These are phyloP conservation scores for Cyprinella venusta DNA, from an alignment of 2,797 vertebrate species.

Conservation along the genomic window DNA sequence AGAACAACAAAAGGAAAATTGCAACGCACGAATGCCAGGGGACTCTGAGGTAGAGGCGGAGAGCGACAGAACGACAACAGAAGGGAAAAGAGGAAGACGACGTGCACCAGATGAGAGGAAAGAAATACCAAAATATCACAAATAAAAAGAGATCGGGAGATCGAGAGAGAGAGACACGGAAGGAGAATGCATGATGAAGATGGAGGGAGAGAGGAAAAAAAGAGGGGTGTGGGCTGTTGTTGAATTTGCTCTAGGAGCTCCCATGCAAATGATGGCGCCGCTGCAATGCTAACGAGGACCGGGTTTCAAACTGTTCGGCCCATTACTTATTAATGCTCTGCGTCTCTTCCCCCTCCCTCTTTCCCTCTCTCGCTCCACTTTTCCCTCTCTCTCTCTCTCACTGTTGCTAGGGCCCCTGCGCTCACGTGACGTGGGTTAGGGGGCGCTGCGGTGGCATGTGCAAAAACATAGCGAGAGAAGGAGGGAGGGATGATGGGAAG, in stretches of 20 bases:
- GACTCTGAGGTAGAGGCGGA: slow-evolving; percentile 2
- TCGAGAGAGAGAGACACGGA: neutral
- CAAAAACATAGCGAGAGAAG: slow-evolving; percentile 31
- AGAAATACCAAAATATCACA: slow-evolving; percentile 53
- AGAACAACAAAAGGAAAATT: slow-evolving; percentile 6
- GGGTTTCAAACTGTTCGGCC: slow-evolving; percentile 82
- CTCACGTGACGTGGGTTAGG: slow-evolving; percentile 81
- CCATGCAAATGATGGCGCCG: slow-evolving; percentile 80
- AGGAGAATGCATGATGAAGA: neutral
- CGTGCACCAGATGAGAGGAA: slow-evolving; percentile 34
- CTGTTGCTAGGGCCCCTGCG: slow-evolving; percentile 81
- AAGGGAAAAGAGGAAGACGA: slow-evolving; percentile 47
- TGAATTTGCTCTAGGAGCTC: slow-evolving; percentile 73
- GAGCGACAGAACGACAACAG: neutral
- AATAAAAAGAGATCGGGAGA: slow-evolving; percentile 58
- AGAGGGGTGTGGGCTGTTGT: slow-evolving; percentile 47
- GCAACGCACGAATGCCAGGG: slow-evolving; percentile 1
- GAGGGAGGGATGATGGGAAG: slow-evolving; percentile 30
- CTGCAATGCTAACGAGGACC: slow-evolving; percentile 80
- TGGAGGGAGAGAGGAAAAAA: neutral
- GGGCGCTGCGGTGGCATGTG: slow-evolving; percentile 77
- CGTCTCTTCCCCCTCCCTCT: slow-evolving; percentile 70
- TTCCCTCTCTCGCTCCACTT: slow-evolving; percentile 67
- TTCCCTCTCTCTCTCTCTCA: slow-evolving; percentile 68
- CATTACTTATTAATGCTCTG: slow-evolving; percentile 85